Conservation (phyloP, 2,113 vertebrate species). For the Saiga tatarica region DNA sequence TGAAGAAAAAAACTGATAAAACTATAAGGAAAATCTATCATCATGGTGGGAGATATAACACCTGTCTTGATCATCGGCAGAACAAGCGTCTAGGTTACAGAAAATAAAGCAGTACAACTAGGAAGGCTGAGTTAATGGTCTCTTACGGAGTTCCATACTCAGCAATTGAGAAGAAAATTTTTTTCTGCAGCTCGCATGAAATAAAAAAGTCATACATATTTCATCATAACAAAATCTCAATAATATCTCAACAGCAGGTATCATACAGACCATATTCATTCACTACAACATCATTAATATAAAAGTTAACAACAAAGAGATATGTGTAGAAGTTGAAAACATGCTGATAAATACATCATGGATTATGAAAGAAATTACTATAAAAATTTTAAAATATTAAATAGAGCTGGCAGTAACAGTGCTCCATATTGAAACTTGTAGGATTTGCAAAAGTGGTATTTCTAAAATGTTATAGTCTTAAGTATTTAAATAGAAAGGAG, state of each 20-base stretch:
- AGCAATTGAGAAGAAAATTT: not conserved
- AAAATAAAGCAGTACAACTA: not conserved
- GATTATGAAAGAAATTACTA: not conserved
- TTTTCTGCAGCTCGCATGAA: not conserved
- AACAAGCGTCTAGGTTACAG: not conserved
- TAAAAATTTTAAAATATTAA: not conserved
- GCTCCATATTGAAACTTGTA: not conserved
- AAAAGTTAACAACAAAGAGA: not conserved
- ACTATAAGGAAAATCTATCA: not conserved
- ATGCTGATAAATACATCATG: not conserved
- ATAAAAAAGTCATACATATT: not conserved
- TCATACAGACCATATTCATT: not conserved
- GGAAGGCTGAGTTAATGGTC: not conserved
- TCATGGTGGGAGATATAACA: not conserved
- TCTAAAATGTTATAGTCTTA: not conserved
- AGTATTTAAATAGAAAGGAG: not conserved
- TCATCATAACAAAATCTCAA: not conserved
- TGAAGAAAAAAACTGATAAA: not conserved
- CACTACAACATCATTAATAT: not conserved
- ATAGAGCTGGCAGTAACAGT: not conserved
- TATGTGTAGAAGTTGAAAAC: not conserved
- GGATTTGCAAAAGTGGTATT: not conserved
- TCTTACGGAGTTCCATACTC: not conserved
- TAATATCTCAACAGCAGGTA: not conserved
- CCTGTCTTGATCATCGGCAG: not conserved